These are phyloP conservation scores for Bellardia bayeri DNA, from an alignment of 2,888 invertebrate species.

Conservation along the genomic window DNA sequence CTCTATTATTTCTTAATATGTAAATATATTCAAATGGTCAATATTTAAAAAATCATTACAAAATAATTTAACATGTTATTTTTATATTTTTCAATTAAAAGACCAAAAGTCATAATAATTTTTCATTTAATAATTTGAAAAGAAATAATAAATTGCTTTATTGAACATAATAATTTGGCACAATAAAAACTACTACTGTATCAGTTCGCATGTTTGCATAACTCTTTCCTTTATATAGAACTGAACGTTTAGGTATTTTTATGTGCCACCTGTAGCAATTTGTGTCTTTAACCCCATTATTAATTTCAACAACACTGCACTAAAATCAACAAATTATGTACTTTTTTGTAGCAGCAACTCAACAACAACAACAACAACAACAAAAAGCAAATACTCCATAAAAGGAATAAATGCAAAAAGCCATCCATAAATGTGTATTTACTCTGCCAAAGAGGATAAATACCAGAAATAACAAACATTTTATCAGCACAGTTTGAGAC, in stretches of 20 bases:
- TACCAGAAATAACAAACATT: conserved; percentile 61
- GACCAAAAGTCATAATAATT: neutral
- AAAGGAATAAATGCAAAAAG: conserved; percentile 13
- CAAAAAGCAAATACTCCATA: conserved; percentile 4
- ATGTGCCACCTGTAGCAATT: conserved; percentile 65
- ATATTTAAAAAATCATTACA: too few species aligned
- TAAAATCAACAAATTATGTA: conserved; percentile 62
- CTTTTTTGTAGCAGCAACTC: neutral
- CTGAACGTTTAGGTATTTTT: conserved; percentile 51
- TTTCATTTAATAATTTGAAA: neutral
- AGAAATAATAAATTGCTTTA: neutral
- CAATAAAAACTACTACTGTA: conserved; percentile 3
- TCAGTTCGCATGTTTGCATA: neutral
- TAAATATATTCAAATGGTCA: too few species aligned
- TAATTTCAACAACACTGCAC: conserved; percentile 60
- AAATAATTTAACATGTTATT: neutral
- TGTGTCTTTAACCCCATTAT: conserved; percentile 60
- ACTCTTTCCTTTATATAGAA: neutral
- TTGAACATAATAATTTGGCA: conserved; percentile 21
- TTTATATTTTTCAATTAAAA: neutral
- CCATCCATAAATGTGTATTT: conserved; percentile 35
- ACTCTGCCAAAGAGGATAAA: conserved; percentile 37
- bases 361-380: conserved; percentile 1
- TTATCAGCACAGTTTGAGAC: conserved; percentile 71
- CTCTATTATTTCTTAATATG: too few species aligned